Evolutionary conservation across 2,797 vertebrate species (phyloP).

Genomic region (Taenioides sp.): DNA sequence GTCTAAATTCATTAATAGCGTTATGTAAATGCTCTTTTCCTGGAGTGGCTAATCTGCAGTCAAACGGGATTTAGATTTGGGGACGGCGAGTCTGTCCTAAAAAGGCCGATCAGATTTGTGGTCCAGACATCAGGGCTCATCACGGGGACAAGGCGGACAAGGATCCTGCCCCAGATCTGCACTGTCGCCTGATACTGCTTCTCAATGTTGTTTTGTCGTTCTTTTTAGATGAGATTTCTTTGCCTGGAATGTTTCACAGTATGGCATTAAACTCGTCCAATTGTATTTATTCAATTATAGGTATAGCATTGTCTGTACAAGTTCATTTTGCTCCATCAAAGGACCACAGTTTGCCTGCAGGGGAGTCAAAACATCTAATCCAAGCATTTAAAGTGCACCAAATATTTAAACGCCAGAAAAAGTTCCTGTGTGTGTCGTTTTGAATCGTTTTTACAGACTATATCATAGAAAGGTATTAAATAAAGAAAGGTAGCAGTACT

Average conservation of each 20-base stretch:
- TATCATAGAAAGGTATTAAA: not conserved
- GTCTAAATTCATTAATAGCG: not conserved
- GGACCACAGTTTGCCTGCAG: too few species aligned
- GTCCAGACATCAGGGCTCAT: not conserved
- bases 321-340: too few species aligned
- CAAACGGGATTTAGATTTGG: not conserved
- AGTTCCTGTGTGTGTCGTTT: too few species aligned
- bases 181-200: not conserved
- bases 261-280: too few species aligned
- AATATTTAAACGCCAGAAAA: too few species aligned
- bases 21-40: not conserved
- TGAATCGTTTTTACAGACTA: too few species aligned
- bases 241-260: too few species aligned
- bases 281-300: too few species aligned
- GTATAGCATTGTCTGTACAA: too few species aligned
- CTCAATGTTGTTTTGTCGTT: not conserved
- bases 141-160: not conserved
- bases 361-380: too few species aligned
- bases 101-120: not conserved
- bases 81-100: not conserved
- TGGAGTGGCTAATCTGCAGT: not conserved
- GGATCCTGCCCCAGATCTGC: not conserved
- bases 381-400: too few species aligned
- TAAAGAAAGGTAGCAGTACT: slow-evolving; percentile 57
- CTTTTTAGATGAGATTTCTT: too few species aligned